Evolutionary conservation across 1,140 invertebrate species (phyloP).

Genomic region (Nomia melanderi): DNA sequence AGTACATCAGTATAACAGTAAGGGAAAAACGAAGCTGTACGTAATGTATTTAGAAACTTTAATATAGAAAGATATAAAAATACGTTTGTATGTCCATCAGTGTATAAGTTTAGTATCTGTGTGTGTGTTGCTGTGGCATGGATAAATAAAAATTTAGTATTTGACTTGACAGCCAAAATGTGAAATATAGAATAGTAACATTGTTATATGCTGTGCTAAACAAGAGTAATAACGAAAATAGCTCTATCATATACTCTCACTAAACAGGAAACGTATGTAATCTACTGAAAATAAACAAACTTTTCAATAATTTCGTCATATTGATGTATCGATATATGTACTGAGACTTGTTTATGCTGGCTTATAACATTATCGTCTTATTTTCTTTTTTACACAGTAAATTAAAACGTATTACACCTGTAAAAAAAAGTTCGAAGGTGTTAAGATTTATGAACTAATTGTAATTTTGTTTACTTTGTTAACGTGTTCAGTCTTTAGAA

Average conservation of each 20-base stretch:
- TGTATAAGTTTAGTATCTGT: slow-evolving; percentile 27
- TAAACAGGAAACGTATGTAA: slow-evolving; percentile 28
- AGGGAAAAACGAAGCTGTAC: slow-evolving; percentile 1
- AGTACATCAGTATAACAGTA: slow-evolving; percentile 46
- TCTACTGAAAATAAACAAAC: slow-evolving; percentile 3
- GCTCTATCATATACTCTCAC: slow-evolving; percentile 26
- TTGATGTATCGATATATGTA: slow-evolving; percentile 50
- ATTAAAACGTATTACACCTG: slow-evolving; percentile 18
- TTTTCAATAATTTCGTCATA: slow-evolving; percentile 31
- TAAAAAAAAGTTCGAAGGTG: slow-evolving; percentile 1
- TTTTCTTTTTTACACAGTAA: slow-evolving; percentile 5
- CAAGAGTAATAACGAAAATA: slow-evolving; percentile 26
- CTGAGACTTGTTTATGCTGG: slow-evolving; percentile 30
- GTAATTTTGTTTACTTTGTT: slow-evolving; percentile 21
- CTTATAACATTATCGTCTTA: slow-evolving; percentile 24
- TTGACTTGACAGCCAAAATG: slow-evolving; percentile 16
- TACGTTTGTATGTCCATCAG: slow-evolving; percentile 29
- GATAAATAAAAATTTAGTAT: slow-evolving; percentile 40
- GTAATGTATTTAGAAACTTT: slow-evolving; percentile 33
- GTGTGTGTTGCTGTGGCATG: slow-evolving; percentile 32
- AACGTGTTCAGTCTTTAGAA: slow-evolving; percentile 29
- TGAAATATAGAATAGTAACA: slow-evolving; percentile 28
- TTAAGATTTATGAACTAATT: slow-evolving; percentile 20
- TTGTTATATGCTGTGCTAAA: slow-evolving; percentile 24
- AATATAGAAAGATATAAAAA: slow-evolving; percentile 23